A percentile compares a stretch with the other conserved stretches of the same genome.
Evolutionary conservation across 2,888 invertebrate species (phyloP).

Genomic region (Lycaena phlaeas): DNA sequence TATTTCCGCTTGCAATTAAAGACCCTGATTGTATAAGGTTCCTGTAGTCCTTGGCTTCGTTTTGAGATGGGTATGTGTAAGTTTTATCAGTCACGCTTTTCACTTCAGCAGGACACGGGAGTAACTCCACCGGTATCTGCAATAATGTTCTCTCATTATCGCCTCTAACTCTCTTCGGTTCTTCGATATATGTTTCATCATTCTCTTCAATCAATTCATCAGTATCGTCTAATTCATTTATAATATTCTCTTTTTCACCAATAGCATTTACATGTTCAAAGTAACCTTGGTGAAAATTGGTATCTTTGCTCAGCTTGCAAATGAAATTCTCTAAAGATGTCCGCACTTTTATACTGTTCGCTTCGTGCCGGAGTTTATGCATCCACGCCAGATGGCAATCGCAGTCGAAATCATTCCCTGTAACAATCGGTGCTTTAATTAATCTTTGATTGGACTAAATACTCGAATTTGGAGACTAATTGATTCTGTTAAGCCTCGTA

Average conservation of each 20-base stretch:
- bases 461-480: constrained; percentile 18
- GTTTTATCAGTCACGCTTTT: constrained; percentile 74
- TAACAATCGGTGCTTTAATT: constrained; percentile 41
- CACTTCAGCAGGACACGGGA: constrained; percentile 75
- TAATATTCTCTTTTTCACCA: constrained; percentile 45
- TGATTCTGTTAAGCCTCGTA: constrained; percentile 13
- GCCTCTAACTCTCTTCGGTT: constrained; percentile 43
- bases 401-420: constrained; percentile 88
- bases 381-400: constrained; percentile 90
- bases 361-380: constrained; percentile 82
- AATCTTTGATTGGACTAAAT: constrained; percentile 19
- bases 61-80: constrained; percentile 71
- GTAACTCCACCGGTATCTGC: constrained; percentile 69
- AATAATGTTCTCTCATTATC: constrained; percentile 64
- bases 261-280: constrained; percentile 51
- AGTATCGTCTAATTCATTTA: constrained; percentile 44
- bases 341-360: constrained; percentile 79
- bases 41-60: constrained; percentile 68
- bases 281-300: constrained; percentile 55
- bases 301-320: constrained; percentile 75
- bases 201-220: constrained; percentile 56
- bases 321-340: constrained; percentile 81
- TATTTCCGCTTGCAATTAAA: constrained; percentile 16
- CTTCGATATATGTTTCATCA: constrained; percentile 48
- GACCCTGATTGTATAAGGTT: constrained; percentile 41